Evolutionary conservation across 1,140 invertebrate genomes (phyloP).

Genomic region (Zaprionus ornatus): DNA sequence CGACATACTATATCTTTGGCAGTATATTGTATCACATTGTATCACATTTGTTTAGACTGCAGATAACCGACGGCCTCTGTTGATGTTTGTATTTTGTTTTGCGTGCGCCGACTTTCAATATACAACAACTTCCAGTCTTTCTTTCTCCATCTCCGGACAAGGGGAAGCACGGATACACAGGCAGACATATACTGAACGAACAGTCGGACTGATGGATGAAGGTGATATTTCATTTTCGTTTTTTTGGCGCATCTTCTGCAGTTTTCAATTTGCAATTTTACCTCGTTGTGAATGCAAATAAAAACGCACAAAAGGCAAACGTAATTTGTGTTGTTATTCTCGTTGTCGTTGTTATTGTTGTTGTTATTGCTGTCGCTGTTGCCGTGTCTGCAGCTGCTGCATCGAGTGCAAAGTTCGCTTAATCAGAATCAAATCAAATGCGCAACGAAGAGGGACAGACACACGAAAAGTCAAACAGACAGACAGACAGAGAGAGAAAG

Average conservation of each 20-base stretch:
- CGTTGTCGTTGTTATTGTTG: no score
- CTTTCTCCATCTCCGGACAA: neutral
- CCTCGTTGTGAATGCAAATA: constrained; percentile 61
- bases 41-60: constrained; percentile 11
- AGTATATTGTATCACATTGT: constrained; percentile 1
- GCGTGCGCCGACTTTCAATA: constrained; percentile 24
- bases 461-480: neutral
- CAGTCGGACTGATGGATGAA: neutral
- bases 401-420: constrained; percentile 65
- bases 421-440: constrained; percentile 71
- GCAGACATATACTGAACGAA: neutral
- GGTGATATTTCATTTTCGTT: constrained; percentile 12
- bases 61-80: constrained; percentile 12
- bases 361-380: neutral
- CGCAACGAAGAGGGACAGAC: neutral
- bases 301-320: constrained; percentile 50
- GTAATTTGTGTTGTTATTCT: constrained; percentile 45
- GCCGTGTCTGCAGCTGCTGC: constrained; percentile 40
- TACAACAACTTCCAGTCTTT: neutral
- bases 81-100: constrained; percentile 17
- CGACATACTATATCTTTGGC: neutral
- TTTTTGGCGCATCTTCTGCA: constrained; percentile 22
- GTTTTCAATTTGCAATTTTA: constrained; percentile 58
- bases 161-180: neutral
- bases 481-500: neutral